phyloP scores from a whole-genome alignment of 2,113 vertebrate genomes.

The Benthochromis sp. region DNA sequence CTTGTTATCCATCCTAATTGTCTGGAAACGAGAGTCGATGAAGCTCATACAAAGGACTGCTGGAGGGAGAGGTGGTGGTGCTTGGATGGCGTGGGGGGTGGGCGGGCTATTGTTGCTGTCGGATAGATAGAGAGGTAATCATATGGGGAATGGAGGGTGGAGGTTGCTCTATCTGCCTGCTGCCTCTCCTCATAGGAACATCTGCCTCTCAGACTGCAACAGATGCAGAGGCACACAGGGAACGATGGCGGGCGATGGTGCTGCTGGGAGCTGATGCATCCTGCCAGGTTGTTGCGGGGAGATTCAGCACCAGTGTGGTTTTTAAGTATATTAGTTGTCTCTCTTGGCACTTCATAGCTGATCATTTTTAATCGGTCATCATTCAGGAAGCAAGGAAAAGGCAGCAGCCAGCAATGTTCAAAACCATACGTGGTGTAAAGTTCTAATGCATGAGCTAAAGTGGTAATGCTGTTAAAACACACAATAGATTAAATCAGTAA shows the following conservation, averaged over 20 bases:
- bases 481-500: not conserved
- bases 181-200: conserved; percentile 55
- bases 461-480: not conserved
- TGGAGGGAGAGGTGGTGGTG: not conserved
- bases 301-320: not conserved
- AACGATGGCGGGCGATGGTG: not conserved
- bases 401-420: not conserved
- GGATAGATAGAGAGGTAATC: conserved; percentile 37
- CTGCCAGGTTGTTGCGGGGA: not conserved
- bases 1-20: conserved; percentile 43
- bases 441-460: not conserved
- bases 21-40: conserved; percentile 47
- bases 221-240: conserved; percentile 56
- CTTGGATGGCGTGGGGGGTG: not conserved
- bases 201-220: conserved; percentile 57
- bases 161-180: conserved; percentile 34
- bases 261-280: not conserved
- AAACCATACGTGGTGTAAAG: not conserved
- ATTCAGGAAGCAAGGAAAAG: not conserved
- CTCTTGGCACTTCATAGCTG: not conserved
- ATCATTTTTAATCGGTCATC: not conserved
- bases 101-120: conserved; percentile 11
- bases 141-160: not conserved
- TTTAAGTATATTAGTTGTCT: not conserved
- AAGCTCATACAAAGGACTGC: conserved; percentile 24